phyloP scores from a whole-genome alignment of 2,888 invertebrate species.

The Luperina nickerlii region DNA sequence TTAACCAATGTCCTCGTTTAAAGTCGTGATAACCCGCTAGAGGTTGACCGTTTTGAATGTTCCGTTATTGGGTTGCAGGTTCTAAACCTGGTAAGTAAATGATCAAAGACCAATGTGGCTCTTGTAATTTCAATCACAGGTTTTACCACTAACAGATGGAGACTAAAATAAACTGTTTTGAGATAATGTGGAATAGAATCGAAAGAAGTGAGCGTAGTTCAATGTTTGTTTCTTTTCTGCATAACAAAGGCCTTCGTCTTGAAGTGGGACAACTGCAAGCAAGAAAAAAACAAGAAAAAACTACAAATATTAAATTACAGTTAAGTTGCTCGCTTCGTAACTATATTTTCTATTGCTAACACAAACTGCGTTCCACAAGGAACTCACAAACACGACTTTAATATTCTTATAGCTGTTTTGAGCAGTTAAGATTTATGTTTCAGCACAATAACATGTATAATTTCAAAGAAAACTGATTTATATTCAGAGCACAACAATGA shows the following conservation, averaged over 20 bases:
- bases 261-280: not conserved
- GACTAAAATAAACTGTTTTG: not conserved
- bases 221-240: conserved; percentile 17
- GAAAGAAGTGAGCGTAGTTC: not conserved
- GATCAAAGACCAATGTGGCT: not conserved
- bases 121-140: not conserved
- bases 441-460: conserved; percentile 36
- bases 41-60: not conserved
- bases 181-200: not conserved
- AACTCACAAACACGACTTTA: not conserved
- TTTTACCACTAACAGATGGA: not conserved
- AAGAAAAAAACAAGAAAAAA: not conserved
- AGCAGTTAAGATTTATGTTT: conserved; percentile 26
- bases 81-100: not conserved
- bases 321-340: not conserved
- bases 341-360: conserved; percentile 4
- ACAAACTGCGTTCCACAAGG: not conserved
- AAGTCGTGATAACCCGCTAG: too few species aligned
- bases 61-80: too few species aligned
- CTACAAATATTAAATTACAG: conserved; percentile 3
- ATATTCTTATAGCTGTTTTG: conserved; percentile 13
- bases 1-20: not conserved
- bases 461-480: conserved; percentile 37
- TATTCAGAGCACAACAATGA: conserved; percentile 34
- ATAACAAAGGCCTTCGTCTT: not conserved